Conservation (phyloP, 2,888 invertebrate genomes). For the Alcis repandata region DNA sequence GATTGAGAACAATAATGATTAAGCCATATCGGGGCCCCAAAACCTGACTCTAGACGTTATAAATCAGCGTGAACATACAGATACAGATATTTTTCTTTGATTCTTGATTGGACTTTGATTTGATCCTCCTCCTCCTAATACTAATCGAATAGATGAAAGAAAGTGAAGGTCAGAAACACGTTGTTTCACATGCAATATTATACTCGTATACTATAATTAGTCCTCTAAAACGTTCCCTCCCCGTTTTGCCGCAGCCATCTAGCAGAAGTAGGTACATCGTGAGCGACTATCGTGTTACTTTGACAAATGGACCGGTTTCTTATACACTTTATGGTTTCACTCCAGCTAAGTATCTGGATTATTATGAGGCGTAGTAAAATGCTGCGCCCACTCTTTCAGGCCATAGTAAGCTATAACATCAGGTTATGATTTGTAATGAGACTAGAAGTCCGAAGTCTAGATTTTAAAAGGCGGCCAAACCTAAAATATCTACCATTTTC, state of each 20-base stretch:
- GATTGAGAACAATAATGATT: background rate
- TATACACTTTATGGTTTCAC: conserved; percentile 18
- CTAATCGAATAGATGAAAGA: too few species aligned
- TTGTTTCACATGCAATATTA: too few species aligned
- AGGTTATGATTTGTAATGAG: conserved; percentile 15
- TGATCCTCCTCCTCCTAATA: too few species aligned
- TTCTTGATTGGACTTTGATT: too few species aligned
- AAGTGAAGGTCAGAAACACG: too few species aligned
- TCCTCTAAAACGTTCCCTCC: too few species aligned
- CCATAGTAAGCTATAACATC: conserved; percentile 1
- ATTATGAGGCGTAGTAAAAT: conserved; percentile 24
- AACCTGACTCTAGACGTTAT: too few species aligned
- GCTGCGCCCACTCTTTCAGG: conserved; percentile 15
- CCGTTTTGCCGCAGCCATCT: conserved; percentile 9
- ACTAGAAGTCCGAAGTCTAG: background rate
- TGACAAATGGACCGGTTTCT: conserved; percentile 29
- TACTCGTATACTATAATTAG: too few species aligned
- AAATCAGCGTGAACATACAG: too few species aligned
- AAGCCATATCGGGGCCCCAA: background rate
- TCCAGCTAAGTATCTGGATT: conserved; percentile 16
- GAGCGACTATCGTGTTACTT: conserved; percentile 24
- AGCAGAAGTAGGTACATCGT: conserved; percentile 15
- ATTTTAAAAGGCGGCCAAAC: too few species aligned
- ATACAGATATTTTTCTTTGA: too few species aligned
- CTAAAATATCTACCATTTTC: too few species aligned